Conservation (phyloP, 2,888 invertebrate species). For the Machimus atricapillus region DNA sequence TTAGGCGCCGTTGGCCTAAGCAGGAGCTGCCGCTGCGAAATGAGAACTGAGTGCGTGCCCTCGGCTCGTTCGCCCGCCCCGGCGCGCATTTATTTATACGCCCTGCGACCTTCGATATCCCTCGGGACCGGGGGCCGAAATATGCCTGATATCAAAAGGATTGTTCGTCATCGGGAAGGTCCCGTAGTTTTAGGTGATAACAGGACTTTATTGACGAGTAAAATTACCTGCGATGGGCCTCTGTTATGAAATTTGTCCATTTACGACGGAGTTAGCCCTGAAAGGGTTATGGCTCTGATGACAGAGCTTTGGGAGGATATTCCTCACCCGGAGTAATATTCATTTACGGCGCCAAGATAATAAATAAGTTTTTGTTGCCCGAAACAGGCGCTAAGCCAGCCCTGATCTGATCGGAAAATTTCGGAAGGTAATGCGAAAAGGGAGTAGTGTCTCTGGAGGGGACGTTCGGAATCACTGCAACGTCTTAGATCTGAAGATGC, state of each 20-base stretch:
- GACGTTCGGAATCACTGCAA: background rate
- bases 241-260: constrained; percentile 32
- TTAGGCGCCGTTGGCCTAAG: constrained; percentile 17
- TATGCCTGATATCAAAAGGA: constrained; percentile 37
- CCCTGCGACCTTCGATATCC: constrained; percentile 35
- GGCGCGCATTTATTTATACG: background rate
- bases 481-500: background rate
- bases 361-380: constrained; percentile 12
- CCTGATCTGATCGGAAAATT: background rate
- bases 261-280: constrained; percentile 24
- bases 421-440: background rate
- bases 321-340: constrained; percentile 9
- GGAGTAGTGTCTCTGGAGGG: background rate
- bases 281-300: constrained; percentile 29
- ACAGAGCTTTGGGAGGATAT: constrained; percentile 4
- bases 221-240: constrained; percentile 37
- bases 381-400: background rate
- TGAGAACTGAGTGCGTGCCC: constrained; percentile 16
- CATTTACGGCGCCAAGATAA: constrained; percentile 1
- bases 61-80: constrained; percentile 1
- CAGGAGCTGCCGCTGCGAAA: constrained; percentile 23
- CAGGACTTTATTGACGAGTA: constrained; percentile 40
- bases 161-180: constrained; percentile 35
- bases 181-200: constrained; percentile 34
- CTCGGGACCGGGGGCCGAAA: constrained; percentile 10